A percentile compares a stretch with the other conserved stretches of the same genome.
Conservation (phyloP, 2,888 invertebrate species). For the Drosophila silvestris region DNA sequence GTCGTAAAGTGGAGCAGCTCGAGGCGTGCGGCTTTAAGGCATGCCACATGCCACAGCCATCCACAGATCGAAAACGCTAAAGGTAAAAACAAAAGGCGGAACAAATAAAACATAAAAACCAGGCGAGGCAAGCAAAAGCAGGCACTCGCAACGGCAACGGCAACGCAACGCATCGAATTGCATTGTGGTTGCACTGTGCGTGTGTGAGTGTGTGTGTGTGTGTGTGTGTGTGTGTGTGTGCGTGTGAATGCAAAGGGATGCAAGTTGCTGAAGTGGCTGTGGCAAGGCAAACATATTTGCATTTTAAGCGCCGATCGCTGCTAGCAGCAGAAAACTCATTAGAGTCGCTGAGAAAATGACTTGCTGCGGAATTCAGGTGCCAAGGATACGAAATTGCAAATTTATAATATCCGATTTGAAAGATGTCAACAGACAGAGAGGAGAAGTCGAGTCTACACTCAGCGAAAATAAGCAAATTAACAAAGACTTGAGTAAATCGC, state of each 20-base stretch:
- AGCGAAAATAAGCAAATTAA: neutral
- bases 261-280: constrained; percentile 30
- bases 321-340: constrained; percentile 72
- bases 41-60: constrained; percentile 61
- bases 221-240: constrained; percentile 7
- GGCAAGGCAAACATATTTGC: constrained; percentile 72
- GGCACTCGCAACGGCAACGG: constrained; percentile 55
- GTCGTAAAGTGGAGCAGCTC: constrained; percentile 54
- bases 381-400: constrained; percentile 70
- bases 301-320: constrained; percentile 52
- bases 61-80: constrained; percentile 11
- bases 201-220: constrained; percentile 9
- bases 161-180: constrained; percentile 62
- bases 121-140: constrained; percentile 39
- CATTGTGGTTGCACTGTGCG: constrained; percentile 39
- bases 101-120: constrained; percentile 35
- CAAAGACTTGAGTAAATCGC: neutral
- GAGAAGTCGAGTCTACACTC: neutral
- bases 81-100: constrained; percentile 57
- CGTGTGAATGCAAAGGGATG: constrained; percentile 18
- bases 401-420: constrained; percentile 75
- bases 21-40: constrained; percentile 45
- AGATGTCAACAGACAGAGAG: constrained; percentile 11
- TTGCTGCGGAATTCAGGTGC: constrained; percentile 34
- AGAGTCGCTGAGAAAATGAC: constrained; percentile 67